These are phyloP conservation scores for Escarpia spicata DNA, from an alignment of 2,888 invertebrate genomes.

Conservation along the genomic window DNA sequence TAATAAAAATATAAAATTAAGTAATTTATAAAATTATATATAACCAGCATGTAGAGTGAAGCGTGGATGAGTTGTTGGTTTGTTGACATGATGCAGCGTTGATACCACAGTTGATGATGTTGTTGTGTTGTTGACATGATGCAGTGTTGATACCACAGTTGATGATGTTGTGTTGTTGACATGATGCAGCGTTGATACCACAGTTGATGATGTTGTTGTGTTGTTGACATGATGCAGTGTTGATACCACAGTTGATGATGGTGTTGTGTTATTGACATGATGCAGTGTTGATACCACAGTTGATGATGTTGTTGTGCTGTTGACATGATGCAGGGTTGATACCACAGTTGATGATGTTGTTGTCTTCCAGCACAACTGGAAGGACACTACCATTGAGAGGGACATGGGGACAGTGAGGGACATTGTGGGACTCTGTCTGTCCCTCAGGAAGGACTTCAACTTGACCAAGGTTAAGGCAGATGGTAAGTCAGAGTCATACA, in stretches of 20 bases:
- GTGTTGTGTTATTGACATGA: too few relatives aligned
- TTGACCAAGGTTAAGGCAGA: conserved; percentile 29
- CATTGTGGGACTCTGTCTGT: conserved; percentile 25
- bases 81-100: too few relatives aligned
- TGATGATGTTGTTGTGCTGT: not conserved
- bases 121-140: not conserved
- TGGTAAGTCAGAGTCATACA: not conserved
- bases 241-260: not conserved
- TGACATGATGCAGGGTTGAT: not conserved
- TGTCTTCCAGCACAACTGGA: conserved; percentile 31
- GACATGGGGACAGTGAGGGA: conserved; percentile 28
- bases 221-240: not conserved
- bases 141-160: not conserved
- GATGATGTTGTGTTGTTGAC: not conserved
- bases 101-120: too few relatives aligned
- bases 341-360: conserved; percentile 3
- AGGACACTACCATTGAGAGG: conserved; percentile 17
- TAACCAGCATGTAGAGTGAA: too few relatives aligned
- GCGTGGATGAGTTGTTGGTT: too few relatives aligned
- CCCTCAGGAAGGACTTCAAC: conserved; percentile 31
- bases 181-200: too few relatives aligned
- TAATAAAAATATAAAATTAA: too few relatives aligned
- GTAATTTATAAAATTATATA: too few relatives aligned
- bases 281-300: too few relatives aligned
- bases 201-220: not conserved